Conservation (phyloP, 2,888 invertebrate genomes). For the Nomada goodeniana region DNA sequence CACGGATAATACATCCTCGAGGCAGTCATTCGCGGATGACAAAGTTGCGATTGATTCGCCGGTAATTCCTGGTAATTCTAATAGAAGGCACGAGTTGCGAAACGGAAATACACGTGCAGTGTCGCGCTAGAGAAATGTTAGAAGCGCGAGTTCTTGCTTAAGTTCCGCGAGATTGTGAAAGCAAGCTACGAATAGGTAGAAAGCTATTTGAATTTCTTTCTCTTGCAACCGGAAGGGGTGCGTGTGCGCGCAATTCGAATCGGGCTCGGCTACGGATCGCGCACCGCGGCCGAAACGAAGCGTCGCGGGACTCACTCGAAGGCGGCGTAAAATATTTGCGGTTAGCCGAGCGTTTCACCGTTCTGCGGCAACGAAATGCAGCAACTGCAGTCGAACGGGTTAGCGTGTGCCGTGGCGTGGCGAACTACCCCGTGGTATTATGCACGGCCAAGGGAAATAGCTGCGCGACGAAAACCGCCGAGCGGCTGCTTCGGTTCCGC, state of each 20-base stretch:
- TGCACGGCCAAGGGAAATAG: conserved; percentile 62
- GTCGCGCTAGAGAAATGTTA: not conserved
- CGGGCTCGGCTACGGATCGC: conserved; percentile 35
- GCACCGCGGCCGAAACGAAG: conserved; percentile 54
- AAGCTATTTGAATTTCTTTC: conserved; percentile 2
- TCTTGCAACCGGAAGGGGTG: conserved; percentile 10
- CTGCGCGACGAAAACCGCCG: conserved; percentile 57
- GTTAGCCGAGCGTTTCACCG: conserved; percentile 54
- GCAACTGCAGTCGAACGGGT: conserved; percentile 37
- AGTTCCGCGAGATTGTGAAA: too few species aligned
- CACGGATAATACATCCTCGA: too few species aligned
- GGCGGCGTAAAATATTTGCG: conserved; percentile 72
- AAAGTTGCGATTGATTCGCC: not conserved
- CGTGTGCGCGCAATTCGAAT: conserved; percentile 49
- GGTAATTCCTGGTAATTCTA: not conserved
- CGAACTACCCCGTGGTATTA: conserved; percentile 46
- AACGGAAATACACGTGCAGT: conserved; percentile 13
- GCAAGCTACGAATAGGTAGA: too few species aligned
- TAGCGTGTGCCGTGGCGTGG: conserved; percentile 28
- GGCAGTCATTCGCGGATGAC: not conserved
- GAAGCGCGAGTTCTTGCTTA: too few species aligned
- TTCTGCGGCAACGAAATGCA: conserved; percentile 64
- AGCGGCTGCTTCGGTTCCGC: conserved; percentile 11
- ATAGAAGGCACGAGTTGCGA: not conserved
- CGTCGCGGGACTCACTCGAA: conserved; percentile 58